These are phyloP conservation scores for Geococcyx californianus DNA, from an alignment of 2,113 vertebrate genomes.

Conservation along the genomic window DNA sequence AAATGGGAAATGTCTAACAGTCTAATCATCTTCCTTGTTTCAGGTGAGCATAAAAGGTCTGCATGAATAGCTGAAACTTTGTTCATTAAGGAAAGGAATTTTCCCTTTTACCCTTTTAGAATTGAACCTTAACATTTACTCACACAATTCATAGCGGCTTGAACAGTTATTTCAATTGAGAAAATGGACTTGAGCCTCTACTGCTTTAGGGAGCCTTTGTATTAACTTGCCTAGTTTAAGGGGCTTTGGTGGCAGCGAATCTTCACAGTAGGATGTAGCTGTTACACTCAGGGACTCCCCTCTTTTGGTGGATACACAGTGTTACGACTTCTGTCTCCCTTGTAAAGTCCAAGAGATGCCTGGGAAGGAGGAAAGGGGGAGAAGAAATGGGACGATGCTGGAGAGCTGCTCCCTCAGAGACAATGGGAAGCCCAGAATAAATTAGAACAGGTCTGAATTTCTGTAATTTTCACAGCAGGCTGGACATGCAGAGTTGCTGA, in stretches of 20 bases:
- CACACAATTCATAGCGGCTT: neutral
- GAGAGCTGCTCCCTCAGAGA: neutral
- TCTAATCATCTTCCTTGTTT: neutral
- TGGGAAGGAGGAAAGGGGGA: neutral
- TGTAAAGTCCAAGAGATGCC: neutral
- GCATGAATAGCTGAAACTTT: neutral
- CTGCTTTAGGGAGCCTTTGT: neutral
- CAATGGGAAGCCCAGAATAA: neutral
- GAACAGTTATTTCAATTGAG: neutral
- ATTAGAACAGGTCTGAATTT: slow-evolving; percentile 23
- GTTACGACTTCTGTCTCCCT: neutral
- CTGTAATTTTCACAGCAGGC: slow-evolving; percentile 45
- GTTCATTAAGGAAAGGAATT: neutral
- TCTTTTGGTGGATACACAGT: neutral
- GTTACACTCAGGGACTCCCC: neutral
- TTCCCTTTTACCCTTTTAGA: neutral
- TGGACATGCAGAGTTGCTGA: slow-evolving; percentile 29
- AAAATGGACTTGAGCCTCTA: neutral
- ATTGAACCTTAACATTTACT: neutral
- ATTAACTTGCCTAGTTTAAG: neutral
- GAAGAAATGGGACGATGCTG: neutral
- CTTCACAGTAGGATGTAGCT: neutral
- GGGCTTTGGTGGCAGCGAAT: neutral
- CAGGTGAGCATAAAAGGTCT: neutral
- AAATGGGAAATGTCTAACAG: neutral